Conservation (phyloP, 1,140 invertebrate species). For the Condylostylus longicornis region DNA sequence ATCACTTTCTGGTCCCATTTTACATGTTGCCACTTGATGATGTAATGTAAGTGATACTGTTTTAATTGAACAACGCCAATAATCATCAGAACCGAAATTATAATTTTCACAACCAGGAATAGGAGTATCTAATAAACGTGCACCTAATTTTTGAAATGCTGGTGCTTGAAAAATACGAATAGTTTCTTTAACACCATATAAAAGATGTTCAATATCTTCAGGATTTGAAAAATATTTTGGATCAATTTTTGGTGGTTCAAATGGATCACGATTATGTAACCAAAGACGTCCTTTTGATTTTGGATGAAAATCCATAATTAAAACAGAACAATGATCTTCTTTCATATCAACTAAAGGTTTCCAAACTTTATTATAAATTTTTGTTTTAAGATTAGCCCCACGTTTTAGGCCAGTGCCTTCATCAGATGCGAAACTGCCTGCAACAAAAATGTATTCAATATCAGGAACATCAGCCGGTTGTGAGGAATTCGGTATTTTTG, state of each 20-base stretch:
- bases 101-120: conserved; percentile 43
- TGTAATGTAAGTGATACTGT: conserved; percentile 48
- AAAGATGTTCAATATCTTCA: conserved; percentile 45
- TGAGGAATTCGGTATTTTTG: conserved; percentile 42
- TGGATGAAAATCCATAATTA: conserved; percentile 58
- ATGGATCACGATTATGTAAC: conserved; percentile 53
- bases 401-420: conserved; percentile 41
- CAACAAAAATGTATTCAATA: conserved; percentile 43
- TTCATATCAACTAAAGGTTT: conserved; percentile 35
- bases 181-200: conserved; percentile 50
- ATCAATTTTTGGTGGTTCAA: conserved; percentile 54
- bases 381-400: conserved; percentile 39
- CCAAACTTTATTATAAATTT: conserved; percentile 42
- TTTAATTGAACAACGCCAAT: conserved; percentile 57
- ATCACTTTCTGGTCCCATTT: conserved; percentile 59
- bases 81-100: conserved; percentile 45
- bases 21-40: conserved; percentile 56
- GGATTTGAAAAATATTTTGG: conserved; percentile 53
- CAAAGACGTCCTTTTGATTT: conserved; percentile 52
- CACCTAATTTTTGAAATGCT: conserved; percentile 42
- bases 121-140: conserved; percentile 37
- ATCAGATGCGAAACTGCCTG: conserved; percentile 43
- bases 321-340: conserved; percentile 44
- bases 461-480: conserved; percentile 39
- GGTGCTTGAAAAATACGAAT: conserved; percentile 41